Conservation (phyloP, 2,888 invertebrate genomes). For the Cepaea hortensis region DNA sequence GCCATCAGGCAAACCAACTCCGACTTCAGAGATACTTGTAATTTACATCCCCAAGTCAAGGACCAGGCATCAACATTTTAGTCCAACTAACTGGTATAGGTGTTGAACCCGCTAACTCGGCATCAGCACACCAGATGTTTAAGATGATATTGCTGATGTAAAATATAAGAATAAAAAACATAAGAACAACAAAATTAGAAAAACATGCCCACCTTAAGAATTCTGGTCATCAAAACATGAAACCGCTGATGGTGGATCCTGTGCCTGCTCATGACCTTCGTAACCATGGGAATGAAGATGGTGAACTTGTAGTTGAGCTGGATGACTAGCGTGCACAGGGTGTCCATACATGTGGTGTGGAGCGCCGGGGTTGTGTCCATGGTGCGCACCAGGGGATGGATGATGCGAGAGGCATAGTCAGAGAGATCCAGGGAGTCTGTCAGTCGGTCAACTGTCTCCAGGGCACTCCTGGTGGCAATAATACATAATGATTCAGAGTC, state of each 20-base stretch:
- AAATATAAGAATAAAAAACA: too few species aligned
- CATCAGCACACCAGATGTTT: too few species aligned
- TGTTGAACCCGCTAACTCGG: too few species aligned
- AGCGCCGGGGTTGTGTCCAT: conserved; percentile 87
- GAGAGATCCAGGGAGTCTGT: conserved; percentile 93
- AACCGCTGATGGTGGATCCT: conserved; percentile 83
- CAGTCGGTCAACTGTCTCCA: conserved; percentile 89
- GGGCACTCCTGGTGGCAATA: conserved; percentile 74
- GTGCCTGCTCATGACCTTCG: conserved; percentile 81
- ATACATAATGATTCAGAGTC: neutral
- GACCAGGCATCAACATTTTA: too few species aligned
- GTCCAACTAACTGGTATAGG: too few species aligned
- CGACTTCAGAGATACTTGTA: too few species aligned
- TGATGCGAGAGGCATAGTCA: conserved; percentile 92
- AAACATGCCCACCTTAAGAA: conserved; percentile 71
- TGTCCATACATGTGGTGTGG: conserved; percentile 87
- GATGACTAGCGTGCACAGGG: conserved; percentile 88
- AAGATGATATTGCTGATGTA: too few species aligned
- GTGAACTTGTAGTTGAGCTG: conserved; percentile 84
- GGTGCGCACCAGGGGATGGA: conserved; percentile 93
- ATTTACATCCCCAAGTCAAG: too few species aligned
- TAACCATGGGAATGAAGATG: conserved; percentile 94
- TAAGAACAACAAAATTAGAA: neutral
- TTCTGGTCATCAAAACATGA: conserved; percentile 82
- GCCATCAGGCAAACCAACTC: too few species aligned